Base-by-base conservation (phyloP, 2,888 invertebrate genomes). In the Phyllotreta cruciferae region DNA sequence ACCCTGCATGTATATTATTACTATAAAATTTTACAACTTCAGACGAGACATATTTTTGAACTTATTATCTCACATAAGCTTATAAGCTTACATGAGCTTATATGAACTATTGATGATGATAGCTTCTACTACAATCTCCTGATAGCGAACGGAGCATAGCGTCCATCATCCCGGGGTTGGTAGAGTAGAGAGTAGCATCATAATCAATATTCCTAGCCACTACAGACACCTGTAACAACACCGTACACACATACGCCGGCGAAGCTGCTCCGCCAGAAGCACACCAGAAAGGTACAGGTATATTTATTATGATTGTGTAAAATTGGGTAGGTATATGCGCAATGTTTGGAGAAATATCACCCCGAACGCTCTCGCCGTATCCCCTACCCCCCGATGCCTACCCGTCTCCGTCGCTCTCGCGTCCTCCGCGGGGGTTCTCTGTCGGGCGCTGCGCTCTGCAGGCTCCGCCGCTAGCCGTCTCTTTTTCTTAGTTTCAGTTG, bases 281-380 rank as follows among this genome's bases (percentile, higher is more conserved):
- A 52, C 55, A 52, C 55, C 63, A 64, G 66, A 58, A 62, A 68
- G 68, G 64, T 67, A 67, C 56, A 58, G 58, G 58, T 70, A 64
- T 69, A 70, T 70, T 69, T 69, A 69, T 70, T 70, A 69, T 69
- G 69, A 70, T 69, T 70, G 66, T 67, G 67, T 68, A 70, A 71
- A 73, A 72, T 73, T 71, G 70, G 70, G 70, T 71, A 70, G 70
- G 70, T 70, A 69, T 70, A 70, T 71, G 73, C 73, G 72, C 73
- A 72, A 71, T 70, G 70, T 73, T 72, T 72, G 70, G 71, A 69
- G 71, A 70, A 70, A 72, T 71, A 73, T 73, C 70, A 71, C 71
- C 72, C 24, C 24, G 24, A 24, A 3, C 24, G 24, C 24, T 24
- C 24, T n/a, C n/a, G n/a, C 68, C 69, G 70, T 71, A 70, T 70